These are phyloP conservation scores for Drosophila multiciliata DNA, from an alignment of 2,888 invertebrate species.

Conservation along the genomic window DNA sequence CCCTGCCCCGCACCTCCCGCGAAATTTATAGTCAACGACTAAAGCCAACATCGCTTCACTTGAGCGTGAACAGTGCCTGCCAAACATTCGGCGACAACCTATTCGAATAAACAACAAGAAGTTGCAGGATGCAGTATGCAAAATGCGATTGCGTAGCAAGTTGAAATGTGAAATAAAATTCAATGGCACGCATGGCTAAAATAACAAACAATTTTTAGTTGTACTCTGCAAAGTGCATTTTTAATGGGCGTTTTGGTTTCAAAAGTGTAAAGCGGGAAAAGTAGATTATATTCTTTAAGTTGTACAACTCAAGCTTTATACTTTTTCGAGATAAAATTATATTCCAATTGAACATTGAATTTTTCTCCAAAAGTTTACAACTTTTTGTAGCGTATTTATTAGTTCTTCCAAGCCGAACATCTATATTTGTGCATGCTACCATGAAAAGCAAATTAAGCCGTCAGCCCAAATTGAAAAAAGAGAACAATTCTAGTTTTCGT, in stretches of 20 bases:
- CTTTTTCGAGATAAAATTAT: not conserved
- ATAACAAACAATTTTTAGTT: conserved; percentile 22
- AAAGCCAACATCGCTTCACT: conserved; percentile 74
- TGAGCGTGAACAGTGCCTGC: conserved; percentile 77
- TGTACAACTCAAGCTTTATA: not conserved
- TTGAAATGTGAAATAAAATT: conserved; percentile 68
- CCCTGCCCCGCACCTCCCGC: conserved; percentile 45
- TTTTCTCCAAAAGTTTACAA: not conserved
- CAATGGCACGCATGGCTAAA: conserved; percentile 62
- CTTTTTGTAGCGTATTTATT: conserved; percentile 14
- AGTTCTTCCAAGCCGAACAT: not conserved
- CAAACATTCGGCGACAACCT: conserved; percentile 54
- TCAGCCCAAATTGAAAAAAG: conserved; percentile 48
- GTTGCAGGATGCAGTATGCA: conserved; percentile 23
- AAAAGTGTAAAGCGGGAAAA: not conserved
- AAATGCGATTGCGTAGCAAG: conserved; percentile 20
- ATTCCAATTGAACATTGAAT: too few relatives aligned
- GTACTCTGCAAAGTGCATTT: conserved; percentile 21
- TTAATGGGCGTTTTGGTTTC: not conserved
- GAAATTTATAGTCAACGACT: conserved; percentile 72
- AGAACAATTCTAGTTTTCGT: conserved; percentile 27
- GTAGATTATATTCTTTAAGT: not conserved
- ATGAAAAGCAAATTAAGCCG: conserved; percentile 80
- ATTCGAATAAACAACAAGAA: conserved; percentile 37
- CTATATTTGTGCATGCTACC: conserved; percentile 24